These are phyloP conservation scores for Callipepla californica DNA, from an alignment of 2,113 vertebrate genomes.

Conservation along the genomic window DNA sequence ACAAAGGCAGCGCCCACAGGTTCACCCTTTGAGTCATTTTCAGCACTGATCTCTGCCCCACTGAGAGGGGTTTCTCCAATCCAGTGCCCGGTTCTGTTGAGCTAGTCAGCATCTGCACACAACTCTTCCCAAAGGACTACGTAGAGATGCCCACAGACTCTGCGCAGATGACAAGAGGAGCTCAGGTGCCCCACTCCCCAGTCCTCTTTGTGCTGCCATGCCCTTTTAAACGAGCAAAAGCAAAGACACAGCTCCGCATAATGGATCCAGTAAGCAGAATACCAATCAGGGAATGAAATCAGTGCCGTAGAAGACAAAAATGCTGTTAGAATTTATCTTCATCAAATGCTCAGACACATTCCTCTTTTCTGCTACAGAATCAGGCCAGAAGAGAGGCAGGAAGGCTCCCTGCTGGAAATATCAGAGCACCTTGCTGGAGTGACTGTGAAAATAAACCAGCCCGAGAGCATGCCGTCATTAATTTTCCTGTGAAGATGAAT, in stretches of 20 bases:
- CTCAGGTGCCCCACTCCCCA: too few species aligned
- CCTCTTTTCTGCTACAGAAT: not conserved
- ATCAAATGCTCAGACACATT: not conserved
- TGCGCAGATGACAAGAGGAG: too few species aligned
- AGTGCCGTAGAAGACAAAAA: not conserved
- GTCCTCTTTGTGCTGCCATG: not conserved
- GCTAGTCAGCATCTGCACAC: too few species aligned
- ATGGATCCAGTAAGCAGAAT: not conserved
- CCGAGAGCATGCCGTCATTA: not conserved
- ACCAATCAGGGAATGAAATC: not conserved
- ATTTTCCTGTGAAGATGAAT: not conserved
- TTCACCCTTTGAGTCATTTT: too few species aligned
- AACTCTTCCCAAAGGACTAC: too few species aligned
- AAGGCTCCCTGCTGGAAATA: not conserved
- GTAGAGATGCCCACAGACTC: too few species aligned
- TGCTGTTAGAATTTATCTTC: not conserved
- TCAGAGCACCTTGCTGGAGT: not conserved
- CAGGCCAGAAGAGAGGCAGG: not conserved
- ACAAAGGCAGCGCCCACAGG: too few species aligned
- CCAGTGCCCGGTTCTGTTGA: too few species aligned
- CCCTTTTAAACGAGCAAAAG: not conserved
- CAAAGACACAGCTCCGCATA: not conserved
- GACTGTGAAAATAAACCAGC: not conserved
- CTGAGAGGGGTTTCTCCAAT: too few species aligned
- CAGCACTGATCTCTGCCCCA: too few species aligned